Evolutionary conservation across 1,140 invertebrate species (phyloP), one percentile per base, ranked within the genome.

Genomic region (Stratiolaelaps scimitus): DNA sequence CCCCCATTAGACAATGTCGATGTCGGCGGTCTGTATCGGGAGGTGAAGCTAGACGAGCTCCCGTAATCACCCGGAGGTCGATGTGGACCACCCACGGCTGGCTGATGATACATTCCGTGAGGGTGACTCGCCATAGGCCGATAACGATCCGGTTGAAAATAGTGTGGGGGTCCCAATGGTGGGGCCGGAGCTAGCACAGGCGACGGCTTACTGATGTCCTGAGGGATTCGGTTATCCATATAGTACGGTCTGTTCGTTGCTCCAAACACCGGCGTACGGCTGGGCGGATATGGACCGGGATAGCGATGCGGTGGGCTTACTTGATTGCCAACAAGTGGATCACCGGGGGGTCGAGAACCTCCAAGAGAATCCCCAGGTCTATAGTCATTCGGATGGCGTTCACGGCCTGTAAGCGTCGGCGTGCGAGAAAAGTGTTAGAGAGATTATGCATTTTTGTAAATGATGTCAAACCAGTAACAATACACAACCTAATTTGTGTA

Each of bases 201-300:
- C 10, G 34, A 40, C 10, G 34, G 34, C 34, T 40, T 40, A 40
- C 34, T 60, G 15, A 34, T 20, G 10, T 60, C 53, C 17, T 60
- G 34, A 15, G 53, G 53, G 53, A 34, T 40, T 40, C 10, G 4
- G 34, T 40, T 40, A 10, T 40, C 34, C 34, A 40, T 29, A 34
- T 60, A 60, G 53, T 60, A 60, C 15, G 23, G 53, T 4, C 53
- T 26, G 34, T 60, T 60, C 20, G 53, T 60, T 15, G 53, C 53
- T 17, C 53, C 53, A 26, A 26, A 60, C 4, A 60, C 26, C 13
- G 53, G 53, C 13, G 23, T 60, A 26, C 53, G 13, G 26, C 53
- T 60, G 15, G 53, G 53, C 6, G 23, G 53, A 10, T 60, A 60
- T 17, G 53, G 15, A 17, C 53, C 23, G 2, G 53, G 53, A 26